A percentile compares a stretch with the other conserved stretches of the same genome.
These are phyloP conservation scores for Steromphala cineraria DNA, from an alignment of 2,888 invertebrate genomes.

Conservation along the genomic window DNA sequence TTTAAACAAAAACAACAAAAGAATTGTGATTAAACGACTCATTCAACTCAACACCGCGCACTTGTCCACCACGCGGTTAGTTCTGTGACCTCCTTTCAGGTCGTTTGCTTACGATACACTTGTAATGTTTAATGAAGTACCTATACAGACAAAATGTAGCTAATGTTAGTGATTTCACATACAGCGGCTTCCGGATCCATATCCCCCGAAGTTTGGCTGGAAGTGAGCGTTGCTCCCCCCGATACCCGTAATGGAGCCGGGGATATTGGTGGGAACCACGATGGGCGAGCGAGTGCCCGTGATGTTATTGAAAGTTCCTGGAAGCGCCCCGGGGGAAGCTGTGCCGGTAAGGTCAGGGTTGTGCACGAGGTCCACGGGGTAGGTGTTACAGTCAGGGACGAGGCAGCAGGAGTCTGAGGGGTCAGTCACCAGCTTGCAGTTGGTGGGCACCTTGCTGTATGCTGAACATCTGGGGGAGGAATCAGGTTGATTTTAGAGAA, in stretches of 20 bases:
- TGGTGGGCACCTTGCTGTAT: constrained; percentile 33
- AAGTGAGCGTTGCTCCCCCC: not conserved
- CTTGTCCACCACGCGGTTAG: no score
- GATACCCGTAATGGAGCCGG: not conserved
- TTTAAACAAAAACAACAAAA: no score
- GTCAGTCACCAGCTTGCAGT: constrained; percentile 30
- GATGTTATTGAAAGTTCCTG: not conserved
- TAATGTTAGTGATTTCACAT: no score
- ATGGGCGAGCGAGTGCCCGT: not conserved
- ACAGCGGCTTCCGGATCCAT: not conserved
- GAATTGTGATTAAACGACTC: no score
- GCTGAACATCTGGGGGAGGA: constrained; percentile 29
- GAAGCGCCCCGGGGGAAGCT: not conserved
- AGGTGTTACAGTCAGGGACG: constrained; percentile 36
- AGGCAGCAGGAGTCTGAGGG: constrained; percentile 40
- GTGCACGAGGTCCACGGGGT: constrained; percentile 12
- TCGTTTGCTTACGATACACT: no score
- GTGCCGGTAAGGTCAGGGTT: constrained; percentile 20
- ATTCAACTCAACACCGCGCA: no score
- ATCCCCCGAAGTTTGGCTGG: not conserved
- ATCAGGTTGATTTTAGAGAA: no score
- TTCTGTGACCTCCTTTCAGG: no score
- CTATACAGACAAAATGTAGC: no score
- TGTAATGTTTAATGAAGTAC: no score
- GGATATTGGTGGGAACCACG: not conserved